Evolutionary conservation across 2,888 invertebrate genomes (phyloP).

Genomic region (Therioaphis trifolii): DNA sequence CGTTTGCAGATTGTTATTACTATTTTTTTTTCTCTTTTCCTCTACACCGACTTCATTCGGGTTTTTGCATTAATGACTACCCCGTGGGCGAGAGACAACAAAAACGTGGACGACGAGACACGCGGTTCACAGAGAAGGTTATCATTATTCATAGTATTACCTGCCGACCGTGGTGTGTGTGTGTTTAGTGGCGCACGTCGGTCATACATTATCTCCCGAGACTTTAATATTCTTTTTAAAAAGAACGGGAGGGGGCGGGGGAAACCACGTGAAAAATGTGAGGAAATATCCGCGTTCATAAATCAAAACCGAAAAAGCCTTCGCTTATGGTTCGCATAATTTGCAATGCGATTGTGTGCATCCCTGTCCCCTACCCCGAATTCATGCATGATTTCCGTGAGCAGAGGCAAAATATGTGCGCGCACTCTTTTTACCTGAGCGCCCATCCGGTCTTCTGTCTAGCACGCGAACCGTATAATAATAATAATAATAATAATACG

Average conservation of each 20-base stretch:
- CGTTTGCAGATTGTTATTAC: no score
- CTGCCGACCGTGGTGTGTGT: not conserved
- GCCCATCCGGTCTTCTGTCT: not conserved
- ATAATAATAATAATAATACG: not conserved
- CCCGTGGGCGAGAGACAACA: not conserved
- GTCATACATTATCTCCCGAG: conserved; percentile 37
- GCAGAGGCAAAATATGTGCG: not conserved
- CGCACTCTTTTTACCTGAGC: conserved; percentile 3
- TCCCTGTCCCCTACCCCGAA: not conserved
- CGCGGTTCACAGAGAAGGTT: not conserved
- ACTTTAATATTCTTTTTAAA: conserved; percentile 46
- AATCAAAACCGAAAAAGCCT: conserved; percentile 44
- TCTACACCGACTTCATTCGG: not conserved
- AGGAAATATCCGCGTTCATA: conserved; percentile 44
- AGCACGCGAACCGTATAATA: not conserved
- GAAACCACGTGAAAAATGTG: conserved; percentile 29
- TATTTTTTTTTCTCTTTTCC: no score
- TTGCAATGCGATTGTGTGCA: not conserved
- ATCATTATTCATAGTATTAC: conserved; percentile 51
- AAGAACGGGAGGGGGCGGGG: not conserved
- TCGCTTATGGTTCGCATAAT: conserved; percentile 21
- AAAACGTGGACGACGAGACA: not conserved
- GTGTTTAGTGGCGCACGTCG: not conserved
- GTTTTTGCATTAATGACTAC: not conserved
- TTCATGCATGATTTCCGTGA: conserved; percentile 9